Evolutionary conservation across 2,888 invertebrate genomes (phyloP), one percentile per base, ranked within the genome.

Genomic region (Choreutis nemorana): DNA sequence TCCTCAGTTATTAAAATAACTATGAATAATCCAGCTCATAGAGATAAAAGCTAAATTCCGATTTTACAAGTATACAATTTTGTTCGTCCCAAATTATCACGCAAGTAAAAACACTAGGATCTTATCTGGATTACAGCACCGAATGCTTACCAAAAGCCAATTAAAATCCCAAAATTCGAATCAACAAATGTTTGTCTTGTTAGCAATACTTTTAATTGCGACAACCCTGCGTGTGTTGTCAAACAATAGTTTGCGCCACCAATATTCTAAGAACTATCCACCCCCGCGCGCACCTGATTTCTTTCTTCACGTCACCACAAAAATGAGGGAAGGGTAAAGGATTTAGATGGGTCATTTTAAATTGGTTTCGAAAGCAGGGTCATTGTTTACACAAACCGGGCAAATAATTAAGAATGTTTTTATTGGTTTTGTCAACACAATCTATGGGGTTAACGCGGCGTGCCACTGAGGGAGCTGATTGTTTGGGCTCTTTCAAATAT

Each of bases 401-500:
- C 70, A 75, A 75, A 78, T 78, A 73, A 78, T 77, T 73, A 77
- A 66, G 71, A 73, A 61, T 70, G 72, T 73, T 73, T n/a, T n/a
- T 73, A 77, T 65, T 73, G 73, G 72, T 68, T 71, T 66, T 68
- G 77, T 72, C 70, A 75, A 77, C 67, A 72, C 55, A 61, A 50
- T 57, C 48, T 52, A 50, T 53, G 53, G 50, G 47, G 31, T 43
- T 43, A 43, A 39, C 44, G 49, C 42, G 36, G 51, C 48, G 48
- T 55, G 59, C 59, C 63, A 59, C 59, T 45, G 42, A 47, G 50
- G 65, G 61, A 65, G 50, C 44, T n/a, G 39, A 56, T 65, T 71
- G 71, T 72, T 70, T 70, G 63, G 43, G 45, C 45, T 51, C 48
- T 50, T 55, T 53, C 44, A 44, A 47, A 54, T 48, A 39, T 45